These are phyloP conservation scores for Corynorhinus townsendii DNA, from an alignment of 2,113 vertebrate species.

Conservation along the genomic window DNA sequence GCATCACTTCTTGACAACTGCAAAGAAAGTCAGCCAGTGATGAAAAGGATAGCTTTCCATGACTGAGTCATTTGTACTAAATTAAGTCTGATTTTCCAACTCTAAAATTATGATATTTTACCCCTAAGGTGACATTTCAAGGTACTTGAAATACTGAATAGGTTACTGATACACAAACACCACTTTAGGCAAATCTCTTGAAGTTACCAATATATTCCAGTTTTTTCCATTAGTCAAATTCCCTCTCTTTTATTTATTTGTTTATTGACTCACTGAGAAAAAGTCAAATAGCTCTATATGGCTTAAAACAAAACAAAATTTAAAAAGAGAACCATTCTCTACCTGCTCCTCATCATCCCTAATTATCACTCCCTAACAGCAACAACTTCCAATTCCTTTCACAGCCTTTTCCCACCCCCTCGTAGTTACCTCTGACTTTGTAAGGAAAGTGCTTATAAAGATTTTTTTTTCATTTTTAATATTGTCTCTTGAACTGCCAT, in stretches of 20 bases:
- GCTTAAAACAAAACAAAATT: background rate
- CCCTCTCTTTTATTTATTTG: background rate
- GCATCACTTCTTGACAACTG: background rate
- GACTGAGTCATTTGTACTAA: background rate
- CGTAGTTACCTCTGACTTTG: background rate
- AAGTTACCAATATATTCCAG: background rate
- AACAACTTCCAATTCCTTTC: background rate
- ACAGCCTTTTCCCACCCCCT: background rate
- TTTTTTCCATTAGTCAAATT: background rate
- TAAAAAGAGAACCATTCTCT: background rate
- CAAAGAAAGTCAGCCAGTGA: background rate
- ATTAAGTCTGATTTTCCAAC: background rate
- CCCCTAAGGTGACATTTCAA: background rate
- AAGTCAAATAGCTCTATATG: background rate
- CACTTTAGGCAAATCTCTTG: background rate
- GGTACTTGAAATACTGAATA: background rate
- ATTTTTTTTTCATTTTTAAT: background rate
- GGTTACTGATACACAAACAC: background rate
- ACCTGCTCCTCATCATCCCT: background rate
- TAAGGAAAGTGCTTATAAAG: background rate
- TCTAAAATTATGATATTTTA: slow-evolving; percentile 19
- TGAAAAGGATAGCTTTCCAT: background rate
- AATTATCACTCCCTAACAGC: background rate
- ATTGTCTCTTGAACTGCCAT: background rate
- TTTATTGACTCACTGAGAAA: background rate